Percentiles rank a stretch among this genome's conserved stretches.
These are phyloP conservation scores for Oreohelix idahoensis DNA, from an alignment of 1,140 invertebrate species.

Conservation along the genomic window DNA sequence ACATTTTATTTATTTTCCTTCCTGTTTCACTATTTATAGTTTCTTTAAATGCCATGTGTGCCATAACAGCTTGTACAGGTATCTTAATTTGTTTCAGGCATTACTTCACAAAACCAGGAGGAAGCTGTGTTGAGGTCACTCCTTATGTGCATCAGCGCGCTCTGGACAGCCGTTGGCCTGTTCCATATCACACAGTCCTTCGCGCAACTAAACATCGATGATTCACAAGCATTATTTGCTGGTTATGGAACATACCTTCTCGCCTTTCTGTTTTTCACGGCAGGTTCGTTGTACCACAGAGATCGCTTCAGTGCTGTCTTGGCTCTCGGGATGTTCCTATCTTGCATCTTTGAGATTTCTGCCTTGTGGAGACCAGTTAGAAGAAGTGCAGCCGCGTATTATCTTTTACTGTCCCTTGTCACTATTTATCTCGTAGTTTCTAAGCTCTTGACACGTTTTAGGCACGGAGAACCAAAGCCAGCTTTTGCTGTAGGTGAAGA, in stretches of 20 bases:
- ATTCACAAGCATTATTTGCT: conserved; percentile 50
- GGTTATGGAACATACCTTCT: conserved; percentile 55
- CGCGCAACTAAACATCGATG: conserved; percentile 30
- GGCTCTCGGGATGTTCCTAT: conserved; percentile 46
- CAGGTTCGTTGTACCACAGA: conserved; percentile 46
- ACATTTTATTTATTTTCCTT: too few species aligned
- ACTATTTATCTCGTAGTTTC: conserved; percentile 43
- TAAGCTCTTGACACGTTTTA: conserved; percentile 37
- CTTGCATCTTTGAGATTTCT: conserved; percentile 56
- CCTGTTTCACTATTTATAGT: too few species aligned
- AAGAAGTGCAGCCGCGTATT: conserved; percentile 51
- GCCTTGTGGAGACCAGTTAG: conserved; percentile 51
- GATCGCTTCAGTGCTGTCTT: conserved; percentile 47
- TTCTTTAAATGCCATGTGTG: too few species aligned
- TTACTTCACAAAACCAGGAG: conserved; percentile 49
- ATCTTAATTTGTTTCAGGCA: conserved; percentile 49
- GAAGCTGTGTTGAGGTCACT: conserved; percentile 48
- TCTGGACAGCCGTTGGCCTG: conserved; percentile 55
- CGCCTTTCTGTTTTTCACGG: conserved; percentile 52
- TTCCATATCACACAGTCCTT: conserved; percentile 49
- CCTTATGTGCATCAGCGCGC: conserved; percentile 45
- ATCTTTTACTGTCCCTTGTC: conserved; percentile 50
- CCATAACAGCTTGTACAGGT: too few species aligned
- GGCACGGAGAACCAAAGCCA: conserved; percentile 10
- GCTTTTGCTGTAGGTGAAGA: neutral